Evolutionary conservation across 2,888 invertebrate species (phyloP), one percentile per base, ranked within the genome.

Genomic region (Leucoma salicis): DNA sequence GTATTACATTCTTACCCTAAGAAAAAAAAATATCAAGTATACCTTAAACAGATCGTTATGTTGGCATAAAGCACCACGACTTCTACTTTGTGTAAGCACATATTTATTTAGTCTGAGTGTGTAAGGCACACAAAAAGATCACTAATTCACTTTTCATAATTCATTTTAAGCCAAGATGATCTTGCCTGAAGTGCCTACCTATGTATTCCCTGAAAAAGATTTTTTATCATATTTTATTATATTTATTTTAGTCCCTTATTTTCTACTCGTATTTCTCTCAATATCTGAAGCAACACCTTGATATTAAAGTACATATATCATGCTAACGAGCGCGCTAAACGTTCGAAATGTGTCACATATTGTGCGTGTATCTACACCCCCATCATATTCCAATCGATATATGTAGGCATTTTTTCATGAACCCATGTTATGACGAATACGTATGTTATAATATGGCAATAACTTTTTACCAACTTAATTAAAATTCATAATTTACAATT

Each of bases 251-350:
- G 29, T 16, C 11, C 14, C 18, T 10, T 16, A 24, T 37, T 25
- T 31, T 27, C 14, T n/a, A n/a, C n/a, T n/a, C n/a, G n/a, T 36
- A 27, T 31, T 10, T 24, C 28, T 14, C 33, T 18, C 14, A 41
- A 42, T 34, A 39, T 35, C 11, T 49, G 46, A 39, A 41, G 35
- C n/a, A 42, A 24, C 35, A 37, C 35, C 39, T 49, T 32, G 39
- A 52, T 58, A 58, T 62, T 58, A 57, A 49, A 32, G 21, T 1
- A 53, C 43, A 58, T 62, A 56, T 28, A 29, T 63, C 46, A 58
- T 34, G 45, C 53, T 54, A 60, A 61, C 50, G 61, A 53, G 48
- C 44, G 42, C 18, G 54, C 55, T 65, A 52, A 65, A 51, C 43
- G 57, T 47, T 45, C 33, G 34, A 27, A 43, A 46, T 46, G 42